Conservation (phyloP, 35 echinoderm and acorn worm genomes). For the Diadema setosum region DNA sequence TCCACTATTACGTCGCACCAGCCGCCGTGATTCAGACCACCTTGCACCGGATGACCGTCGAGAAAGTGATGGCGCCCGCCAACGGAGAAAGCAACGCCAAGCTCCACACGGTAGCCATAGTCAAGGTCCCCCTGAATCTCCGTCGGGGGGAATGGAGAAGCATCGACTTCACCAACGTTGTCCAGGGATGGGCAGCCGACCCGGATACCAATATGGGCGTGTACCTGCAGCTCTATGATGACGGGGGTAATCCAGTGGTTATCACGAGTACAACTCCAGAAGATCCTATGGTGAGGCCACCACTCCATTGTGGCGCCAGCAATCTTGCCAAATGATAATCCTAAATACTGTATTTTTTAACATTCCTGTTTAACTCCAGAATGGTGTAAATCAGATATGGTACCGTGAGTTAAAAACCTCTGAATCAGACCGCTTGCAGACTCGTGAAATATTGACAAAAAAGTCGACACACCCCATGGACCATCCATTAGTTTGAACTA, state of each 20-base stretch:
- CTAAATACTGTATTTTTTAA: too few species aligned
- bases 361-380: too few species aligned
- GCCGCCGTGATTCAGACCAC: conserved; percentile 9
- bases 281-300: conserved; percentile 40
- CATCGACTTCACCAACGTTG: conserved; percentile 54
- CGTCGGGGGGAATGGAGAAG: conserved; percentile 46
- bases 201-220: conserved; percentile 48
- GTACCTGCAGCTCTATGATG: conserved; percentile 33
- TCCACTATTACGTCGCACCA: conserved; percentile 49
- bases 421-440: too few species aligned
- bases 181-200: conserved; percentile 49
- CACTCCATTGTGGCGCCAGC: background rate
- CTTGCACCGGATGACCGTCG: conserved; percentile 27
- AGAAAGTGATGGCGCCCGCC: background rate
- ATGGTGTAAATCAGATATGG: too few species aligned
- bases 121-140: conserved; percentile 35
- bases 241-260: conserved; percentile 39
- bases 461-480: too few species aligned
- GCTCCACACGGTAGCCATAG: background rate
- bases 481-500: too few species aligned
- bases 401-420: too few species aligned
- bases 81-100: background rate
- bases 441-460: too few species aligned
- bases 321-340: background rate
- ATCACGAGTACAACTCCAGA: conserved; percentile 45